Conservation (phyloP, 2,113 vertebrate genomes). For the Crotophaga sulcirostris region DNA sequence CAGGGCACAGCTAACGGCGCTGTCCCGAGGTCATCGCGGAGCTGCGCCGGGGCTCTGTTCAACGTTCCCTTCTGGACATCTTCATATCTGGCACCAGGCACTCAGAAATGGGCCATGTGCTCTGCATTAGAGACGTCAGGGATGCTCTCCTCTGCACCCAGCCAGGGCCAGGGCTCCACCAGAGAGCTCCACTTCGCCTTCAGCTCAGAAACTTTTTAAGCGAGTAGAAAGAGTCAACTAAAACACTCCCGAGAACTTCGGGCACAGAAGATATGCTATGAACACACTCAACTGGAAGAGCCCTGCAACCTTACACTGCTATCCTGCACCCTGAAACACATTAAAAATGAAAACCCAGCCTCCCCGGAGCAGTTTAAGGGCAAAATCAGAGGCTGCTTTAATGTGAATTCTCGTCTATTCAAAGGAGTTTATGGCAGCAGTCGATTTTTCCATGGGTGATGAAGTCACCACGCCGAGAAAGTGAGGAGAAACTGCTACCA, state of each 20-base stretch:
- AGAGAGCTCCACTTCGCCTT: background rate
- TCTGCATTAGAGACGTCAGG: background rate
- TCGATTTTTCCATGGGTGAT: slow-evolving; percentile 8
- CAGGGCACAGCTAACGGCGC: background rate
- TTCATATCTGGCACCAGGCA: background rate
- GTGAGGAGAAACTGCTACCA: background rate
- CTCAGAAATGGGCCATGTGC: background rate
- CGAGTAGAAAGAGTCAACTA: background rate
- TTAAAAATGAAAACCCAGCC: background rate
- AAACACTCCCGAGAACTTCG: background rate
- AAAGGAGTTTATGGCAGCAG: background rate
- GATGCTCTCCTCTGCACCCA: background rate
- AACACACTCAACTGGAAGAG: background rate
- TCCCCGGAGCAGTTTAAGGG: background rate
- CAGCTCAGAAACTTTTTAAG: background rate
- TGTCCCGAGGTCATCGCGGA: background rate
- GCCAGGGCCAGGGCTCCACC: background rate
- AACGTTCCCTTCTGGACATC: background rate
- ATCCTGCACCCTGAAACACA: background rate
- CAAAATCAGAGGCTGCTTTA: background rate
- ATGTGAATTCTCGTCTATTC: background rate
- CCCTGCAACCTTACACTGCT: background rate
- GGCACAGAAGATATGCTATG: background rate
- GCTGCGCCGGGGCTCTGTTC: background rate
- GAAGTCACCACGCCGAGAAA: background rate